Conservation (phyloP, 53 echinoderm and acorn worm species). For the Echinarachnius parma region DNA sequence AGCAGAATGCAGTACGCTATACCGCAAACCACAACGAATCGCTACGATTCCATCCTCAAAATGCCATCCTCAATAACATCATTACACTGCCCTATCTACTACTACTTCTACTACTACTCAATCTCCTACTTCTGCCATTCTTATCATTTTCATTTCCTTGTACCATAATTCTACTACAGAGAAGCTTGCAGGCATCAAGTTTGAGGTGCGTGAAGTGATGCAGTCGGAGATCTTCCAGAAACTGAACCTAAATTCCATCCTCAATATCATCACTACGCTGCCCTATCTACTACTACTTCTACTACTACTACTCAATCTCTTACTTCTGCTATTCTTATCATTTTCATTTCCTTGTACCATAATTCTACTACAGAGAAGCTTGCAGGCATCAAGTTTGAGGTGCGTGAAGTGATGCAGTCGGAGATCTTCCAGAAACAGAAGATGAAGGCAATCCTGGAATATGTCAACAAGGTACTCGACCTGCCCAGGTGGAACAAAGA, state of each 20-base stretch:
- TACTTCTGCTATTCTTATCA: not conserved
- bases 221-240: conserved; percentile 98
- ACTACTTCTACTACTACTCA: too few species aligned
- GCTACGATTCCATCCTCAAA: not conserved
- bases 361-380: conserved; percentile 97
- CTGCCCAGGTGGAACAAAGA: conserved; percentile 84
- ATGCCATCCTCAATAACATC: not conserved
- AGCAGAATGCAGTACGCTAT: too few species aligned
- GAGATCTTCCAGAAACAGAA: conserved; percentile 98
- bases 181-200: conserved; percentile 83
- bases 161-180: too few species aligned
- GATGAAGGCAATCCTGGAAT: conserved; percentile 78
- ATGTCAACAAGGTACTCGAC: conserved; percentile 77
- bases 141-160: not conserved
- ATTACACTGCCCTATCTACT: too few species aligned
- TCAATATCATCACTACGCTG: too few species aligned
- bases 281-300: too few species aligned
- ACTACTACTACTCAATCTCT: too few species aligned
- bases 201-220: conserved; percentile 93
- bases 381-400: conserved; percentile 82
- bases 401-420: conserved; percentile 94
- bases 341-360: not conserved
- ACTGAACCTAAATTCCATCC: conserved; percentile 42
- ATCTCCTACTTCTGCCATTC: too few species aligned
- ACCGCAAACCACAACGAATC: too few species aligned